phyloP scores from a whole-genome alignment of 2,113 vertebrate species.

The Poeciliopsis retropinna region DNA sequence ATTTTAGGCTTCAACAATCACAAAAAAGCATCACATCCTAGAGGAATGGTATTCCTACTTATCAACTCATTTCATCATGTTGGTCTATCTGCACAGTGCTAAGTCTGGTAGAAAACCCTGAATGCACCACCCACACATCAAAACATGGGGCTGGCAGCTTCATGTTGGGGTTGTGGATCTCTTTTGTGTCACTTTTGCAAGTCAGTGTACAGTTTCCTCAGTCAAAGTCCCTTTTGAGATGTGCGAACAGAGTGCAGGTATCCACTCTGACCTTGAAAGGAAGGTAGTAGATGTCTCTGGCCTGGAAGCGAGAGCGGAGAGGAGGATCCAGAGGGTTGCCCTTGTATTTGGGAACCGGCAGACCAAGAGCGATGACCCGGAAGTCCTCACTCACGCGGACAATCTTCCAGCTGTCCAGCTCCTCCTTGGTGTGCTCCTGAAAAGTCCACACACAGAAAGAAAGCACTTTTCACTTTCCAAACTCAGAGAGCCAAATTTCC shows the following conservation, averaged over 20 bases:
- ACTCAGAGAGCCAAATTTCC: not conserved
- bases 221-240: not conserved
- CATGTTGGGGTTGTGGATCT: not conserved
- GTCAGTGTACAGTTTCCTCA: not conserved
- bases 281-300: conserved; percentile 93
- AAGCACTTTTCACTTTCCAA: not conserved
- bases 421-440: conserved; percentile 91
- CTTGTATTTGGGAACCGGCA: conserved; percentile 93
- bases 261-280: conserved; percentile 88
- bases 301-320: conserved; percentile 96
- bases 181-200: not conserved
- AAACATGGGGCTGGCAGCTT: not conserved
- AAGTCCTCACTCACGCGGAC: conserved; percentile 97
- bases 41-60: no score
- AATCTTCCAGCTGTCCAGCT: conserved; percentile 93
- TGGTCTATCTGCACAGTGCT: no score
- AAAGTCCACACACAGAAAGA: conserved; percentile 10
- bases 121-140: not conserved
- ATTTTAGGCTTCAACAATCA: no score
- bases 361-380: conserved; percentile 93
- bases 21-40: no score
- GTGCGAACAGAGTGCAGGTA: not conserved
- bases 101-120: not conserved
- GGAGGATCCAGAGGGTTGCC: conserved; percentile 96
- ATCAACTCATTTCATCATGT: no score